Percentiles rank a stretch among this genome's conserved stretches.
Evolutionary conservation across 2,797 vertebrate genomes (phyloP).

Genomic region (Lates japonicus): DNA sequence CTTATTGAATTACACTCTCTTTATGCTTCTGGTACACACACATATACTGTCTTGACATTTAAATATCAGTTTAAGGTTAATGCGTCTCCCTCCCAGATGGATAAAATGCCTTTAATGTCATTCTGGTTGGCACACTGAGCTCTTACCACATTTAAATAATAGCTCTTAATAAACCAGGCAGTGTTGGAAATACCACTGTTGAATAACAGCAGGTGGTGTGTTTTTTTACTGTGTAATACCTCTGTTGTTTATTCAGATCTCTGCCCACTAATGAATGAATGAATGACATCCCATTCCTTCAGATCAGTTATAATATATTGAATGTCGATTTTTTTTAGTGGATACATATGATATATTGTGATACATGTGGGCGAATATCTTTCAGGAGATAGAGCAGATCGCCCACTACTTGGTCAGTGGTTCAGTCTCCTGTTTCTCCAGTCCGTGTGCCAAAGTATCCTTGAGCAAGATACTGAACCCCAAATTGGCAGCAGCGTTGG

Average conservation of each 20-base stretch:
- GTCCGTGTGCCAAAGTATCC: too few relatives aligned
- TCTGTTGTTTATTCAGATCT: slow-evolving; percentile 14
- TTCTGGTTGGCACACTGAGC: slow-evolving; percentile 16
- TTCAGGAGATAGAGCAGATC: too few relatives aligned
- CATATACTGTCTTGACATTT: slow-evolving; percentile 79
- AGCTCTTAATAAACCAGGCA: slow-evolving; percentile 47
- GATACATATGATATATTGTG: too few relatives aligned
- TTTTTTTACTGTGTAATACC: not conserved
- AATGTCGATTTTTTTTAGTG: too few relatives aligned
- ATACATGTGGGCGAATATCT: too few relatives aligned
- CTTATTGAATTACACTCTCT: slow-evolving; percentile 74
- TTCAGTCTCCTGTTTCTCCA: too few relatives aligned
- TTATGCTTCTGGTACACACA: slow-evolving; percentile 56
- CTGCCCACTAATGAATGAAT: not conserved
- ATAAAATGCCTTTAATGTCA: slow-evolving; percentile 69
- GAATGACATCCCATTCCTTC: not conserved
- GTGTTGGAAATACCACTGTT: slow-evolving; percentile 6
- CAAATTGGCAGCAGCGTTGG: too few relatives aligned
- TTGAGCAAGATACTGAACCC: too few relatives aligned
- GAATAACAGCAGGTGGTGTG: slow-evolving; percentile 13
- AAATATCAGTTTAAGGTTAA: slow-evolving; percentile 87
- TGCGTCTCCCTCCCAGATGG: slow-evolving; percentile 69
- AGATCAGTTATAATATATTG: too few relatives aligned
- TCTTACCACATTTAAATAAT: slow-evolving; percentile 61
- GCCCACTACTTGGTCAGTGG: too few relatives aligned